Evolutionary conservation across 1,140 invertebrate genomes (phyloP).

Genomic region (Philopotamus ludificatus): DNA sequence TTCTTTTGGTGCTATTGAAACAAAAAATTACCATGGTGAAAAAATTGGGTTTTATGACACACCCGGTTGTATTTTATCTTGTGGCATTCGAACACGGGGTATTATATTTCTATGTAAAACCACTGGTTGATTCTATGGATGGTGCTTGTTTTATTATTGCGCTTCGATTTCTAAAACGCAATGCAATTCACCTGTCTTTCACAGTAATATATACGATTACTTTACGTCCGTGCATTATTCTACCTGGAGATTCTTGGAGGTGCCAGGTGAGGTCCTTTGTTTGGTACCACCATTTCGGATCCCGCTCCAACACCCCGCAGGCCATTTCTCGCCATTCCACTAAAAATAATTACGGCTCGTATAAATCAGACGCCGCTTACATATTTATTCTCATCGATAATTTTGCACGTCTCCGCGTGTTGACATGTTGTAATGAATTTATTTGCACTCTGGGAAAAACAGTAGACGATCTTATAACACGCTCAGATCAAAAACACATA

Average conservation of each 20-base stretch:
- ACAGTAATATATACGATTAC: too few relatives aligned
- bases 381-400: slow-evolving; percentile 15
- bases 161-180: neutral
- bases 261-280: too few relatives aligned
- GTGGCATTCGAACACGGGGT: neutral
- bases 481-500: too few relatives aligned
- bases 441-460: too few relatives aligned
- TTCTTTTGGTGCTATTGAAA: neutral
- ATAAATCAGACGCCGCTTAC: slow-evolving; percentile 14
- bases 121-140: neutral
- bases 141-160: neutral
- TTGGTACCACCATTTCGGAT: too few relatives aligned
- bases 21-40: neutral
- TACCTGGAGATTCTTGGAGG: too few relatives aligned
- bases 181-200: too few relatives aligned
- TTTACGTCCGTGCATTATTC: too few relatives aligned
- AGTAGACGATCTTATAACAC: too few relatives aligned
- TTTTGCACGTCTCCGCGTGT: slow-evolving; percentile 18
- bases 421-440: too few relatives aligned
- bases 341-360: slow-evolving; percentile 10
- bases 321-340: slow-evolving; percentile 15
- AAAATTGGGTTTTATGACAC: neutral
- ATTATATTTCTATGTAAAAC: neutral
- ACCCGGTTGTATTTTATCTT: neutral
- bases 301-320: too few relatives aligned